A percentile compares a stretch with the other conserved stretches of the same genome.
These are phyloP conservation scores for Eulimnadia texana DNA, from an alignment of 1,140 invertebrate species.

Conservation along the genomic window DNA sequence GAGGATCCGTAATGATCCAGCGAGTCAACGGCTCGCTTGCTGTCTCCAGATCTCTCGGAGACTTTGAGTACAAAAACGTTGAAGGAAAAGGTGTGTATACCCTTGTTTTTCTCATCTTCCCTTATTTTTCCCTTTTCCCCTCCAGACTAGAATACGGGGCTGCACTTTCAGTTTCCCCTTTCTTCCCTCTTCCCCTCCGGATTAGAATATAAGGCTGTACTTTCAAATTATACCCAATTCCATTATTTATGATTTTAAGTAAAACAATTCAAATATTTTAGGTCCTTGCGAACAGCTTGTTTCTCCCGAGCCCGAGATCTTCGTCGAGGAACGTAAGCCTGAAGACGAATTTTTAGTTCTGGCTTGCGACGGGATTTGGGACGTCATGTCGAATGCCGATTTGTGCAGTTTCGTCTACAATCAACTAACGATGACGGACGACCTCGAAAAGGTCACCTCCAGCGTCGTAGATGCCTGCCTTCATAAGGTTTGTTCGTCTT, in stretches of 20 bases:
- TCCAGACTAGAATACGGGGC: too few species aligned
- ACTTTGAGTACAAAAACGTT: slow-evolving; percentile 95
- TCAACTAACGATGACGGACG: slow-evolving; percentile 69
- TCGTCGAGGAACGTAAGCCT: slow-evolving; percentile 60
- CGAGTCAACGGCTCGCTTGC: slow-evolving; percentile 86
- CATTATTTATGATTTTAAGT: not conserved
- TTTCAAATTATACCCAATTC: too few species aligned
- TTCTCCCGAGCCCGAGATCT: slow-evolving; percentile 93
- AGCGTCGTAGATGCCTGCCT: slow-evolving; percentile 96
- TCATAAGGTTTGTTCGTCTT: slow-evolving; percentile 58
- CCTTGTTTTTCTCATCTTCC: too few species aligned
- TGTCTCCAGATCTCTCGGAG: slow-evolving; percentile 88
- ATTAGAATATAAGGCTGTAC: too few species aligned
- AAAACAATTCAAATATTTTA: not conserved
- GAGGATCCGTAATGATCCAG: slow-evolving; percentile 95
- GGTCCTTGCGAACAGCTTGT: slow-evolving; percentile 57
- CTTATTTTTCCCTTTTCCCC: too few species aligned
- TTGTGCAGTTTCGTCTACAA: slow-evolving; percentile 86
- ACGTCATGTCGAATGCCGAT: slow-evolving; percentile 93
- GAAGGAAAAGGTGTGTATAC: slow-evolving; percentile 58
- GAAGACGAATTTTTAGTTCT: slow-evolving; percentile 88
- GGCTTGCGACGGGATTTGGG: slow-evolving; percentile 99
- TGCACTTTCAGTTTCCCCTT: too few species aligned
- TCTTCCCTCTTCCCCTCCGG: too few species aligned
- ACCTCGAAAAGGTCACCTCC: slow-evolving; percentile 81